Evolutionary conservation across 92 coral and sea anemone genomes (phyloP), one percentile per base, ranked within the genome.

Genomic region (Umimayanthus chanpuru): DNA sequence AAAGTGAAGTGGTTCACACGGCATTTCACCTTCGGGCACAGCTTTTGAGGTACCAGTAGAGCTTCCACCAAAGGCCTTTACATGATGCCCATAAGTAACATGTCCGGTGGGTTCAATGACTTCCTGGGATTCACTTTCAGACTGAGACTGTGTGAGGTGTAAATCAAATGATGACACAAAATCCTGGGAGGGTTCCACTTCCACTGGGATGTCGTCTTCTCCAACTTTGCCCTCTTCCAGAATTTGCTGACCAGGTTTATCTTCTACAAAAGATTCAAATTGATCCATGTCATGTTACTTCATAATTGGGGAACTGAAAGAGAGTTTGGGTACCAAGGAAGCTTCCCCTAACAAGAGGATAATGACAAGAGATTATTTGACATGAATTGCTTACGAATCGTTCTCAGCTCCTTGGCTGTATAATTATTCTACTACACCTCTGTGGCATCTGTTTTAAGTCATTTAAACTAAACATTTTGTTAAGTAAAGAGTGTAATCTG

Each of bases 61-160:
- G 15, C 58, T 25, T 71, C 15, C 64, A 68, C 6, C 43, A 43
- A 30, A 23, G 25, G 41, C 39, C 64, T 68, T 43, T 9, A 39
- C 39, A 12, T 25, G 36, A 41, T 68, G 26, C 9, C 66, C 86
- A 68, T 28, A 39, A 41, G 21, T 16, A 78, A 50, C 0, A 25
- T 67, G 15, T 47, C 40, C 66, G 20, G 74, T 38, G 21, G 86
- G 39, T 64, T 66, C 85, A 39, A 90, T 70, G 36, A 80, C 41
- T 70, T 80, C 78, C 73, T 89, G 94, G 43, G 91, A 88, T 26
- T 89, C 92, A 79, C 82, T 66, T 26, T 91, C 93, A 7, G 87
- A 38, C 50, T 94, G 96, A 6, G 96, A 93, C 88, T 91, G 98
- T 4, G 95, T 89, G n/a, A 93, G 88, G 82, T 93, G 98, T 25